A percentile compares a stretch with the other conserved stretches of the same genome.
Conservation (phyloP, 2,888 invertebrate species). For the Choreutis nemorana region DNA sequence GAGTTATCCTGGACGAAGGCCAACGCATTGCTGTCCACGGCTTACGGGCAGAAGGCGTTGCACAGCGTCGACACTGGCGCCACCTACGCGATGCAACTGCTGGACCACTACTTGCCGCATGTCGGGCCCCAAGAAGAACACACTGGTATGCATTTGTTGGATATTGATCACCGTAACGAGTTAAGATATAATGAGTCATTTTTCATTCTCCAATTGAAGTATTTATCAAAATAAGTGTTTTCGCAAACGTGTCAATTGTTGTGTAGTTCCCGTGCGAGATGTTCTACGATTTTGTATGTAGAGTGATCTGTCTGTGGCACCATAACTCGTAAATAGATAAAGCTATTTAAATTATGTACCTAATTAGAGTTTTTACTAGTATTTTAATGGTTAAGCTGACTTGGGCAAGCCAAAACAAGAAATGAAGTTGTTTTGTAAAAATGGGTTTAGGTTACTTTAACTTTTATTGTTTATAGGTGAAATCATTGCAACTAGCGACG, state of each 20-base stretch:
- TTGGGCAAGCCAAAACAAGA: conserved; percentile 1
- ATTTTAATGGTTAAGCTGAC: no score
- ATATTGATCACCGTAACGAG: conserved; percentile 43
- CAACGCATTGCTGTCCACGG: conserved; percentile 73
- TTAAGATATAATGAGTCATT: no score
- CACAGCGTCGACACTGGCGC: conserved; percentile 74
- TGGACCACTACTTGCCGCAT: conserved; percentile 77
- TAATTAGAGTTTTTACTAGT: no score
- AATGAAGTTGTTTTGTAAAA: background rate
- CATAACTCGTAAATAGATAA: no score
- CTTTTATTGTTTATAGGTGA: conserved; percentile 47
- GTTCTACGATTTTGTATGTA: no score
- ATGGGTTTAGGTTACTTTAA: background rate
- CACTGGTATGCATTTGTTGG: no score
- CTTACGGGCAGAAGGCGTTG: conserved; percentile 73
- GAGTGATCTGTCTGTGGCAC: background rate
- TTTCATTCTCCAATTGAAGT: no score
- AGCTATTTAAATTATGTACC: no score
- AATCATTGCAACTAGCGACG: conserved; percentile 64
- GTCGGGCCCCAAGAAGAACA: conserved; percentile 58
- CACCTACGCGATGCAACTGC: conserved; percentile 72
- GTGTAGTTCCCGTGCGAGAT: no score
- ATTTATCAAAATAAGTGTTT: no score
- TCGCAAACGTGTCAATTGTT: conserved; percentile 15
- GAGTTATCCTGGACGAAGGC: conserved; percentile 77